Evolutionary conservation across 1,140 invertebrate genomes (phyloP).

Genomic region (Physella acuta): DNA sequence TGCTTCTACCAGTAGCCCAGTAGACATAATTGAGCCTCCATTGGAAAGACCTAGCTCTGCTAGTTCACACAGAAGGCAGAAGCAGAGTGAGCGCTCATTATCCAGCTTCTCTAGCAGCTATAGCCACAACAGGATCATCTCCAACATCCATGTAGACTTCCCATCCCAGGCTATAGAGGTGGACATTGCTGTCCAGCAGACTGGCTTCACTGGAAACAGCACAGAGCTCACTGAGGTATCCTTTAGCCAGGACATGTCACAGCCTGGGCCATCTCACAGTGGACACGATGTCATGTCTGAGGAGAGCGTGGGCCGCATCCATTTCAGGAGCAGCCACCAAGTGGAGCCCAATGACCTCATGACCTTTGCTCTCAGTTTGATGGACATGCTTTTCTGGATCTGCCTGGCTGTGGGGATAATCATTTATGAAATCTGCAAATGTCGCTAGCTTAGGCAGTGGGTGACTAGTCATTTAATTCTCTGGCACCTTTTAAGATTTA

Average conservation of each 20-base stretch:
- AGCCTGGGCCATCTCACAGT: neutral
- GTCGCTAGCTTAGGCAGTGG: too few relatives aligned
- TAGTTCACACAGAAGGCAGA: too few relatives aligned
- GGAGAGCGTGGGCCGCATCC: neutral
- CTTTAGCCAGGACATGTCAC: neutral
- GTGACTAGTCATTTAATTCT: too few relatives aligned
- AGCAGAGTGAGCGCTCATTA: too few relatives aligned
- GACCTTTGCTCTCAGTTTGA: conserved; percentile 1
- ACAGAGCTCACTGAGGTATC: neutral
- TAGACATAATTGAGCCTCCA: too few relatives aligned
- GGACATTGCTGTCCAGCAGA: neutral
- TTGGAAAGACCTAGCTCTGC: too few relatives aligned
- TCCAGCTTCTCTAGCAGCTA: too few relatives aligned
- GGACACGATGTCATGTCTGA: neutral
- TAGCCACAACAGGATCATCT: too few relatives aligned
- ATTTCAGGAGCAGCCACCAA: neutral
- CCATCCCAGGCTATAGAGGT: too few relatives aligned
- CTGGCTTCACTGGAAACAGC: neutral
- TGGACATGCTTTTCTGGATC: conserved; percentile 9
- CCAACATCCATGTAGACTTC: too few relatives aligned
- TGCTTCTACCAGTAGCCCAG: too few relatives aligned
- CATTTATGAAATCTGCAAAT: conserved; percentile 9
- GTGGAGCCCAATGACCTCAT: neutral
- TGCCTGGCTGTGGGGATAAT: conserved; percentile 9
- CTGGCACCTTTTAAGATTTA: too few relatives aligned